Base-by-base conservation (phyloP, 2,113 vertebrate genomes). In the Herpetotheres cachinnans region DNA sequence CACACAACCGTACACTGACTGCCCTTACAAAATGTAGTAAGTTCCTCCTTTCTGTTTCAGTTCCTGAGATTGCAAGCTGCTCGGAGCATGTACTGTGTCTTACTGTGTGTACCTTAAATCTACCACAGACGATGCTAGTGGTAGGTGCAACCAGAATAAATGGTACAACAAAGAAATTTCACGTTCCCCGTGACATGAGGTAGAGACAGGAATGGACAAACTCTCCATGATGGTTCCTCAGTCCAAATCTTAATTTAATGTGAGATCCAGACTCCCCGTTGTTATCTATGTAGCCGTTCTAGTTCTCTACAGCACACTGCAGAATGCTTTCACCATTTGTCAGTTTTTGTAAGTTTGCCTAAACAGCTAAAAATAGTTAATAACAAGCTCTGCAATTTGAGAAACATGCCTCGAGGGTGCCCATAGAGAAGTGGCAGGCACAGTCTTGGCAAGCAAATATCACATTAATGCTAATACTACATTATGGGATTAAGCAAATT, bases 341-440 rank as follows among this genome's bases (percentile, higher is more conserved):
- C 93, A 95, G 66, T 55, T 95, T 90, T 91, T 92, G 42, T 95
- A 91, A 91, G 70, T 91, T 94, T 95, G 95, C 91, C 89, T 96
- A 80, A 95, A 93, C 13, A 76, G 87, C 95, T 93, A 95, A 97
- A 95, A 95, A 95, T 95, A 97, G 93, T 82, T 95, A 91, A 76
- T 82, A 95, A 94, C 58, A 87, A 97, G 73, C 84, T 89, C 70
- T 95, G 95, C 58, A 89, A 96, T 85, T 82, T 95, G 84, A 97
- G 91, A 95, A 95, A 76, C 61, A 67, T 94, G 95, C 86, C 94
- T 85, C 40, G 26, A 92, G 94, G 91, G 95, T 95, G 94, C 94
- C 95, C 92, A 69, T 11, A 95, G 83, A 94, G 91, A 97, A 93
- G 95, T 69, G 94, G 94, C 94, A 96, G 72, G 94, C 83, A 94